Evolutionary conservation across 2,113 vertebrate species (phyloP), one percentile per base, ranked within the genome.

Genomic region (Rhegmatorhina hoffmannsi): DNA sequence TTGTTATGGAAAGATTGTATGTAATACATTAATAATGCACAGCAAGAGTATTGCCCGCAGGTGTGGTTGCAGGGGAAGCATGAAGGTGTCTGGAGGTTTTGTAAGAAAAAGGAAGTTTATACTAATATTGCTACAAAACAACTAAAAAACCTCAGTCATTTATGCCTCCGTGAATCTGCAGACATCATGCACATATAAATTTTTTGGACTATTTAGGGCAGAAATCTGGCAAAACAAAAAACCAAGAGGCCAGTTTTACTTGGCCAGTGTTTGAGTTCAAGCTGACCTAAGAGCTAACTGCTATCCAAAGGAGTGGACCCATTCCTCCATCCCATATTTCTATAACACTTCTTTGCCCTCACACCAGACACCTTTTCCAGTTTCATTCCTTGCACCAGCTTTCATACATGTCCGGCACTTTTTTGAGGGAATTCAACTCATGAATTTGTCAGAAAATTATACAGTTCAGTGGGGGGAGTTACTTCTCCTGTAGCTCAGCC

Each of bases 1-100:
- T 88, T 72, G 26, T 60, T 78, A 66, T 13, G 52, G 50, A 34
- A 72, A 86, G 62, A 83, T 15, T 5, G 4, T 26, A 64, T 11
- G 63, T 64, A 96, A 77, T 88, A 90, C 74, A 84, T 86, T 91
- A 94, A 40, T 60, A 92, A 72, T 5, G 40, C 34, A 44, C 40
- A 87, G 49, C 28, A 96, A 59, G 31, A 70, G 38, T 72, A 67
- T 84, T 59, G 52, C 31, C 78, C 70, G 17, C 20, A 55, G 43
- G 87, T 84, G 55, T 79, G 46, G 34, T 50, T 68, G 72, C 64
- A 84, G 68, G 21, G 24, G 60, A 96, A 77, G 25, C 58, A 24
- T 38, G 77, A 80, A 92, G 90, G 40, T 50, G 8, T 62, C 80
- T 46, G 68, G 33, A 70, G 18, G 28, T 74, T 89, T 86, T 63